A percentile compares a stretch with the other conserved stretches of the same genome.
Evolutionary conservation across 2,888 invertebrate species (phyloP).

Genomic region (Hypomecis punctinalis): DNA sequence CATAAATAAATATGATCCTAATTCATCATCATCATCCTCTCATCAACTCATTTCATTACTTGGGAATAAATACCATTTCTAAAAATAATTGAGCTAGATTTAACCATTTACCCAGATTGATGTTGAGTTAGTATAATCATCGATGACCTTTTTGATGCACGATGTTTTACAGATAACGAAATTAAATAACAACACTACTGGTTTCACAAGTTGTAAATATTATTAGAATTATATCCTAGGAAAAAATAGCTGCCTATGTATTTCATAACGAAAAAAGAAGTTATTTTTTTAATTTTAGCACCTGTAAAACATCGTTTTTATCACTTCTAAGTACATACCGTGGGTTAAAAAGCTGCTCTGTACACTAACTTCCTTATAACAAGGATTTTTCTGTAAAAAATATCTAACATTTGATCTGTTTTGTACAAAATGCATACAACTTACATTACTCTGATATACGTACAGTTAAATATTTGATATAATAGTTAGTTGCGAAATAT

Average conservation of each 20-base stretch:
- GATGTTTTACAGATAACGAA: conserved; percentile 8
- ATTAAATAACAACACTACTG: background rate
- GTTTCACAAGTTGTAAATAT: conserved; percentile 1
- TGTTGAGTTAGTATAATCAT: background rate
- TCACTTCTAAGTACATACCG: conserved; percentile 47
- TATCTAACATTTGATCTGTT: conserved; percentile 65
- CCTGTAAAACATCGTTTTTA: conserved; percentile 6
- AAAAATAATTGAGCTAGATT: too few species aligned
- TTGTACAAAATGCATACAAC: conserved; percentile 78
- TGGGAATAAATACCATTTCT: too few species aligned
- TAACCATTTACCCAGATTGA: background rate
- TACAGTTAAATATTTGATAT: conserved; percentile 59
- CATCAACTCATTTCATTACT: background rate
- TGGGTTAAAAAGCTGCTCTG: conserved; percentile 77
- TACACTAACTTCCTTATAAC: conserved; percentile 46
- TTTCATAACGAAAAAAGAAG: background rate
- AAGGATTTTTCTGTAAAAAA: conserved; percentile 72
- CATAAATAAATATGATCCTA: too few species aligned
- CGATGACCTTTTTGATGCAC: conserved; percentile 4
- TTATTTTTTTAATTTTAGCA: background rate
- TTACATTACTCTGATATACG: conserved; percentile 41
- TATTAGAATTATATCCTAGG: background rate
- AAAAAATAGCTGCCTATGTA: conserved; percentile 3
- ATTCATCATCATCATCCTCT: too few species aligned
- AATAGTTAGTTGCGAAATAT: conserved; percentile 59